These are phyloP conservation scores for Periophthalmus magnuspinnatus DNA, from an alignment of 2,797 vertebrate species.

Conservation along the genomic window DNA sequence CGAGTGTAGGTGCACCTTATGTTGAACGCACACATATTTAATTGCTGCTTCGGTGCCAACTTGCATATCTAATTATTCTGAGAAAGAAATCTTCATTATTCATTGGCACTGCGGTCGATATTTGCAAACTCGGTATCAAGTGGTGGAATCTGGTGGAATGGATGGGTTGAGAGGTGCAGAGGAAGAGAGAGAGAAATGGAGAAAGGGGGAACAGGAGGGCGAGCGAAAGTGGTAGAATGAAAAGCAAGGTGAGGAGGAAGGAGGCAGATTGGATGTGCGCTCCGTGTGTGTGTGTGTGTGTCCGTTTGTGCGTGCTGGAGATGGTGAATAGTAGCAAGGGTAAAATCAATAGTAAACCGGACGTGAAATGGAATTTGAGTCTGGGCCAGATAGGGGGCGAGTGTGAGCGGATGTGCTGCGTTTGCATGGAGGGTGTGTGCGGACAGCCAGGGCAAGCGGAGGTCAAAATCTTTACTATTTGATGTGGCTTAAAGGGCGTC, in stretches of 20 bases:
- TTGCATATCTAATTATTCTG: slow-evolving; percentile 49
- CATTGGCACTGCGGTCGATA: slow-evolving; percentile 49
- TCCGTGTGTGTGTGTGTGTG: slow-evolving; percentile 22
- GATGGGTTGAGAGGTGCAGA: slow-evolving; percentile 36
- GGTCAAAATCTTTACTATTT: slow-evolving; percentile 71
- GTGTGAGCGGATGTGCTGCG: slow-evolving; percentile 61
- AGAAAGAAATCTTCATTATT: slow-evolving; percentile 58
- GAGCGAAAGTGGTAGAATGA: slow-evolving; percentile 41
- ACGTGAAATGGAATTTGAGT: slow-evolving; percentile 79
- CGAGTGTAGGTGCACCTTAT: slow-evolving; percentile 41
- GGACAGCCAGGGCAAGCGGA: slow-evolving; percentile 57
- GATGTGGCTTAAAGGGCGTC: slow-evolving; percentile 66
- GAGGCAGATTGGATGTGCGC: slow-evolving; percentile 56
- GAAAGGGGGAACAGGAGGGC: slow-evolving; percentile 30
- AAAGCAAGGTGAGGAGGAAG: slow-evolving; percentile 32
- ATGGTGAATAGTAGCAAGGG: slow-evolving; percentile 62
- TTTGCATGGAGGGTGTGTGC: slow-evolving; percentile 48
- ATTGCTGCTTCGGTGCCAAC: slow-evolving; percentile 50
- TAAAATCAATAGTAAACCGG: slow-evolving; percentile 80
- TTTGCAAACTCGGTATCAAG: slow-evolving; percentile 22
- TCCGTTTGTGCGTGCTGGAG: slow-evolving; percentile 33
- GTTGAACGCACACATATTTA: slow-evolving; percentile 60
- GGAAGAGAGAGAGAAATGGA: not conserved
- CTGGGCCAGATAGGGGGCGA: slow-evolving; percentile 65
- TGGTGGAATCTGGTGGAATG: slow-evolving; percentile 41